These are phyloP conservation scores for Patiria miniata DNA, from an alignment of 35 echinoderm and acorn worm species.

Conservation along the genomic window DNA sequence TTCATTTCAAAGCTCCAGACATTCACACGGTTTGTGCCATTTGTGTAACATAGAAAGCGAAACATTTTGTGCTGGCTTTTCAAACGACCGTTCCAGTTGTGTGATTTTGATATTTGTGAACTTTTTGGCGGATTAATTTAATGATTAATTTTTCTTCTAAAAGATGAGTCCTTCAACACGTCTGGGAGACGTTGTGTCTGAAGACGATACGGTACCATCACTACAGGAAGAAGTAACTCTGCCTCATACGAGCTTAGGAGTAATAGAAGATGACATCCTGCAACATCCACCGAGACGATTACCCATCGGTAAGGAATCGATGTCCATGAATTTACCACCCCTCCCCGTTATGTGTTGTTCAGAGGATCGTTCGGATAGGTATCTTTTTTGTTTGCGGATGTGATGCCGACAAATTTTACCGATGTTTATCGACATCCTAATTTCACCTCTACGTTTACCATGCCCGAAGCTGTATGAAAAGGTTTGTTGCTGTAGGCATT, in stretches of 20 bases:
- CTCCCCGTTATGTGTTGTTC: too few species aligned
- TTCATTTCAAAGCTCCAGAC: background rate
- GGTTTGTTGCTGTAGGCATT: too few species aligned
- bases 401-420: too few species aligned
- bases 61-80: background rate
- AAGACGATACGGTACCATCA: background rate
- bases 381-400: too few species aligned
- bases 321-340: too few species aligned
- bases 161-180: background rate
- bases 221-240: background rate
- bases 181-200: background rate
- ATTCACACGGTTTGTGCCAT: too few species aligned
- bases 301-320: background rate
- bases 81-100: background rate
- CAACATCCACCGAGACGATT: background rate
- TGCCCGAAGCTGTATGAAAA: too few species aligned
- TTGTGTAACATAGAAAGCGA: too few species aligned
- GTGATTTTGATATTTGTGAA: background rate
- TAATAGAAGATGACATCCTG: background rate
- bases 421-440: too few species aligned
- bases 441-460: too few species aligned
- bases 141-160: too few species aligned
- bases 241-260: background rate
- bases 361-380: too few species aligned
- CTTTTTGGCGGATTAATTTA: background rate